Evolutionary conservation across 2,888 invertebrate genomes (phyloP), one percentile per base, ranked within the genome.

Genomic region (Phengaris alcon): DNA sequence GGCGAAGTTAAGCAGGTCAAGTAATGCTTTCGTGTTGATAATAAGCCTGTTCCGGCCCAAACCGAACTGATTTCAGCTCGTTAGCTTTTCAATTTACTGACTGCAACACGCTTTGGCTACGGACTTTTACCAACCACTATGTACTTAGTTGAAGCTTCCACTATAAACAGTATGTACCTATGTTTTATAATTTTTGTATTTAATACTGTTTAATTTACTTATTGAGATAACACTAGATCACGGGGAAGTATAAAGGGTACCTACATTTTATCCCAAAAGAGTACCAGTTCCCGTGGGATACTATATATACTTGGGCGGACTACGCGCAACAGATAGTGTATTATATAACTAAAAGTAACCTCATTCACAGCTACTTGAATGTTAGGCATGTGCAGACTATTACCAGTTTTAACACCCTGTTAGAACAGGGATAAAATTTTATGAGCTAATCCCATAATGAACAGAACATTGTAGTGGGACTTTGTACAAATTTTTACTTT

Each of bases 31-130:
- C 64, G 64, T 64, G 64, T 64, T 35, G 64, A 64, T 64, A 64
- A 86, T 86, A 88, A 86, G 85, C 82, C 80, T 86, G 85, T 88
- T 89, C 88, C 86, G 87, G 80, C 80, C 54, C 35, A 68, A 54
- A 68, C 79, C 79, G 80, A 84, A 88, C 82, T 86, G 85, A 82
- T 88, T 89, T 88, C 88, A 89, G 90, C 91, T 90, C 88, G 90
- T 91, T 91, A 91, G 89, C 90, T 90, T 91, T 91, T 91, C 90
- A 91, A 91, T 91, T 91, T 91, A 89, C 90, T 84, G 82, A 85
- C 87, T 83, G 77, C 72, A 76, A 59, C 59, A 64, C 51, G 57
- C 35, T 35, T 22, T 74, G 15, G 74, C 22, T 48, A 64, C 46
- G 22, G 22, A 22, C 22, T 22, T 64, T 64, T 64, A 64, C 64